These are phyloP conservation scores for Indicator indicator DNA, from an alignment of 2,113 vertebrate genomes.

Conservation along the genomic window DNA sequence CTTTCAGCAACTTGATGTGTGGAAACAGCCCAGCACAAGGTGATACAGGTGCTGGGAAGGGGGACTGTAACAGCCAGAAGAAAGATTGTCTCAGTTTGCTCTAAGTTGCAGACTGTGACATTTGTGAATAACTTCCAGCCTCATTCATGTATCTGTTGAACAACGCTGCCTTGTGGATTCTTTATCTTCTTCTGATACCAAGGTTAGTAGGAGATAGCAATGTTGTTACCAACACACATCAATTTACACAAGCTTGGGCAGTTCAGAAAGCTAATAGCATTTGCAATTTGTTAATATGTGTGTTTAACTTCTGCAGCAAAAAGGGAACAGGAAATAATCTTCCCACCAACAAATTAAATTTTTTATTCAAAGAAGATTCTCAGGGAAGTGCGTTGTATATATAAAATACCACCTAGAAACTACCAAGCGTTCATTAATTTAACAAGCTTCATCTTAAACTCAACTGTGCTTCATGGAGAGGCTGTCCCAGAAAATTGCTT, in stretches of 20 bases:
- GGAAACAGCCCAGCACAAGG: not conserved
- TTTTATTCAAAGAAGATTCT: not conserved
- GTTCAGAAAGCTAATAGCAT: not conserved
- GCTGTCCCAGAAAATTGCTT: not conserved
- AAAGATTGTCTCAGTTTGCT: not conserved
- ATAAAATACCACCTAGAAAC: not conserved
- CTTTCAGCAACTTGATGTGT: not conserved
- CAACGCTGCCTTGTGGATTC: not conserved
- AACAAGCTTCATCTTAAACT: not conserved
- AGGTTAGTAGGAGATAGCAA: not conserved
- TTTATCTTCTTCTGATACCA: not conserved
- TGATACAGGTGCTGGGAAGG: not conserved
- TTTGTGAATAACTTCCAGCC: not conserved
- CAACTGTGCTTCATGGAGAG: not conserved
- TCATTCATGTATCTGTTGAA: not conserved
- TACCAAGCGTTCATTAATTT: not conserved
- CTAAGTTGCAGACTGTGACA: not conserved
- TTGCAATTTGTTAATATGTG: not conserved
- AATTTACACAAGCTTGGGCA: not conserved
- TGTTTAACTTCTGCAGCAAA: constrained; percentile 2
- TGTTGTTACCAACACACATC: not conserved
- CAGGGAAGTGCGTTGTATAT: not conserved
- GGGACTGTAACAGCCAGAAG: not conserved
- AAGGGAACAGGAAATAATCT: not conserved
- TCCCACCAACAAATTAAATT: not conserved